These are phyloP conservation scores for Dione juno DNA, from an alignment of 2,888 invertebrate genomes.

Conservation along the genomic window DNA sequence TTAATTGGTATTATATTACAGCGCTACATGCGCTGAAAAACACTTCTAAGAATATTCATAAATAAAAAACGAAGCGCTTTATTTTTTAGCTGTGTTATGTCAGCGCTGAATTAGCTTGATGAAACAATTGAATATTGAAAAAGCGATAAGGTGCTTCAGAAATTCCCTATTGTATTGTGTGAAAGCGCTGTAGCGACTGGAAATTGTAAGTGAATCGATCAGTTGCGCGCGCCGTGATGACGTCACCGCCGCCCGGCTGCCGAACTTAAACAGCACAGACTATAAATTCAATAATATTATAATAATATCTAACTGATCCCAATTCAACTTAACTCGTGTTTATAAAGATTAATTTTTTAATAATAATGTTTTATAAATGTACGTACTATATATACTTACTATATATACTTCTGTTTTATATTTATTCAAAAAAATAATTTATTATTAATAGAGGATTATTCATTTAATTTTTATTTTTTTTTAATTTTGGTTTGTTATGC, in stretches of 20 bases:
- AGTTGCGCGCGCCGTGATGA: conserved; percentile 77
- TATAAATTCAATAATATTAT: conserved; percentile 14
- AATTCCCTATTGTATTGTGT: conserved; percentile 2
- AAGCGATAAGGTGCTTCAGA: conserved; percentile 6
- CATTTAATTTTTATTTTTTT: too few species aligned
- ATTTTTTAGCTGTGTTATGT: conserved; percentile 27
- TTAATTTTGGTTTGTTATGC: too few species aligned
- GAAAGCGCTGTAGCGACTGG: conserved; percentile 64
- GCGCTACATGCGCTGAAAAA: conserved; percentile 1
- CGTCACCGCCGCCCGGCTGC: conserved; percentile 74
- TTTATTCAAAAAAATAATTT: too few species aligned
- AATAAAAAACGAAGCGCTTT: conserved; percentile 60
- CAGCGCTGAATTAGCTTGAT: conserved; percentile 6
- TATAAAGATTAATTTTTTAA: too few species aligned
- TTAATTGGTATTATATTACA: background rate
- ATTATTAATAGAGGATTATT: too few species aligned
- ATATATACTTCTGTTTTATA: too few species aligned
- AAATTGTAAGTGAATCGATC: conserved; percentile 71
- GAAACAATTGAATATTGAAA: background rate
- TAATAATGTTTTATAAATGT: too few species aligned
- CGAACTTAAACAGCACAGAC: conserved; percentile 47
- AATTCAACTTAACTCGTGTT: background rate
- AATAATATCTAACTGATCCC: conserved; percentile 2
- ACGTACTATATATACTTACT: too few species aligned
- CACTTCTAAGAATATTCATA: background rate